phyloP scores from a whole-genome alignment of 2,888 invertebrate species.

The Eupithecia abbreviata region DNA sequence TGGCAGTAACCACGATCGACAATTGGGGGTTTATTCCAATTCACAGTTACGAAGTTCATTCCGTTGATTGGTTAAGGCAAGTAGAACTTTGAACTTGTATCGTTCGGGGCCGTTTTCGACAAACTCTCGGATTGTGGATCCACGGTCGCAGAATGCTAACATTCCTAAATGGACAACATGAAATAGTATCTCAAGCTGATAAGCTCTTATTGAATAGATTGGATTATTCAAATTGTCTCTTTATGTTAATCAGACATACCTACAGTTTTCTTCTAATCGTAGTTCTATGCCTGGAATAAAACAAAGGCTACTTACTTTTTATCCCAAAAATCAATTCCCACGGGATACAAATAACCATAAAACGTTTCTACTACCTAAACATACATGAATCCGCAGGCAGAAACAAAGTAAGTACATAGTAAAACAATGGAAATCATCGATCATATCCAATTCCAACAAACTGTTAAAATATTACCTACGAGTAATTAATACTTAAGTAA shows the following conservation, averaged over 20 bases:
- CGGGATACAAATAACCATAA: no score
- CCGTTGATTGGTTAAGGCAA: constrained; percentile 5
- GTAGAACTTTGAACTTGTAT: background rate
- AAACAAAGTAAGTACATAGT: no score
- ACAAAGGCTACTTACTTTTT: no score
- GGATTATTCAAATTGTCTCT: no score
- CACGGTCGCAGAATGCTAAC: background rate
- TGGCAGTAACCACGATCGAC: constrained; percentile 24
- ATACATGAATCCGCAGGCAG: no score
- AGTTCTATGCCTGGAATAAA: no score
- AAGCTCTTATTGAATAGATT: background rate
- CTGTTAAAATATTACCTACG: background rate
- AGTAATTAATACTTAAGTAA: background rate
- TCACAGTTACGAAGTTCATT: background rate
- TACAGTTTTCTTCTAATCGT: no score
- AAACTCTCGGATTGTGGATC: background rate
- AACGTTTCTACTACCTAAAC: no score
- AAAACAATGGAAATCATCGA: no score
- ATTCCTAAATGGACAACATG: background rate
- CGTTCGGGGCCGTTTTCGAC: background rate
- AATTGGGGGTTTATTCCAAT: constrained; percentile 21
- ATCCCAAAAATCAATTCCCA: no score
- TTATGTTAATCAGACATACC: no score
- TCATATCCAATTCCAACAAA: no score
- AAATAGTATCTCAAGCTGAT: background rate